These are phyloP conservation scores for Parazoanthus darwini DNA, from an alignment of 92 coral and sea anemone species.

Conservation along the genomic window DNA sequence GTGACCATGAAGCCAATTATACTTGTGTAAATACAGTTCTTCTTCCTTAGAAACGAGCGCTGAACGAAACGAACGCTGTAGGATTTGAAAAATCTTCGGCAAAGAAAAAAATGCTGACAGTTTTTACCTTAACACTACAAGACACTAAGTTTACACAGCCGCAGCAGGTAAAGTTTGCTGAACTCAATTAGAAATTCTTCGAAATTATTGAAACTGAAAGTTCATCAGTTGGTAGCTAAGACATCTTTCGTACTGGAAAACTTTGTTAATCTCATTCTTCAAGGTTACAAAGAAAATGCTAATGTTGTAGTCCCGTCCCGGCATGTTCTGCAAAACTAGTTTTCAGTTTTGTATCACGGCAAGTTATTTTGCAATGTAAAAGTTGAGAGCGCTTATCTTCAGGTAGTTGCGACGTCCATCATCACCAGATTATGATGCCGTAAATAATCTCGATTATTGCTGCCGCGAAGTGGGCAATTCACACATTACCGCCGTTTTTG, in stretches of 20 bases:
- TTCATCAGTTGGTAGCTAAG: too few species aligned
- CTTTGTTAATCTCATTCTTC: neutral
- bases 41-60: neutral
- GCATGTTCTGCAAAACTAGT: neutral
- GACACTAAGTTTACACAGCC: neutral
- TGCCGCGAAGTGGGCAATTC: slow-evolving; percentile 13
- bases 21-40: neutral
- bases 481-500: slow-evolving; percentile 6
- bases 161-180: neutral
- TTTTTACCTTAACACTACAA: too few species aligned
- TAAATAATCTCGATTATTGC: slow-evolving; percentile 8
- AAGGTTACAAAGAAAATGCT: neutral
- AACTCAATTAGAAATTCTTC: neutral
- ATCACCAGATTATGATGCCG: neutral
- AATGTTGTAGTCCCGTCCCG: neutral
- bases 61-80: neutral
- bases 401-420: neutral
- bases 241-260: neutral
- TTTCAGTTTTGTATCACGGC: neutral
- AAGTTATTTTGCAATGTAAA: neutral
- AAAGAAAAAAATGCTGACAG: neutral
- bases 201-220: neutral
- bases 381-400: neutral
- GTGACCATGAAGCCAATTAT: neutral
- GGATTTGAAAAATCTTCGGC: neutral